Conservation (phyloP, 2,888 invertebrate genomes). For the Pardosa pseudoannulata region DNA sequence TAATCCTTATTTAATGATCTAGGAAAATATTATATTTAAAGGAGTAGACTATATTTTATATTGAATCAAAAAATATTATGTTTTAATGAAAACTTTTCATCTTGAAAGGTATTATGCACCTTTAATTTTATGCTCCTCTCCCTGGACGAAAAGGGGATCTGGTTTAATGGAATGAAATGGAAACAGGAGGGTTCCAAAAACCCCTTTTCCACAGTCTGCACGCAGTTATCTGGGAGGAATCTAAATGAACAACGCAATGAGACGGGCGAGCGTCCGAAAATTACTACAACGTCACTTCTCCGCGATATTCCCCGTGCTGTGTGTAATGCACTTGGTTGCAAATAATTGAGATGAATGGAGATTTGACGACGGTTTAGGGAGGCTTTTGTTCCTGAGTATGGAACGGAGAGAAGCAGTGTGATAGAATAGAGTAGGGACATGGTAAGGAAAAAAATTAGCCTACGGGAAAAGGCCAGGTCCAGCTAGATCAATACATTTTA, state of each 20-base stretch:
- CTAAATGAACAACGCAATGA: conserved; percentile 67
- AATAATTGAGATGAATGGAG: background rate
- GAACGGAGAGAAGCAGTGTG: too few species aligned
- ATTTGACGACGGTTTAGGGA: background rate
- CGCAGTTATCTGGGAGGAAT: conserved; percentile 46
- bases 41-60: too few species aligned
- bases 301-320: background rate
- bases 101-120: too few species aligned
- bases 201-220: background rate
- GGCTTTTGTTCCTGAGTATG: conserved; percentile 1
- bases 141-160: background rate
- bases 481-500: background rate
- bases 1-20: too few species aligned
- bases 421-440: background rate
- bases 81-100: too few species aligned
- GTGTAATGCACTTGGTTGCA: background rate
- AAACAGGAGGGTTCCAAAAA: background rate
- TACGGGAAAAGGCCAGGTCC: background rate
- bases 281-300: background rate
- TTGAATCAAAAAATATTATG: too few species aligned
- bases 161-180: background rate
- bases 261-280: background rate
- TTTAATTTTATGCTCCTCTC: background rate
- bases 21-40: too few species aligned
- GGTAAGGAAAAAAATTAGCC: background rate